Evolutionary conservation across 2,888 invertebrate species (phyloP).

Genomic region (Buathra laborator): DNA sequence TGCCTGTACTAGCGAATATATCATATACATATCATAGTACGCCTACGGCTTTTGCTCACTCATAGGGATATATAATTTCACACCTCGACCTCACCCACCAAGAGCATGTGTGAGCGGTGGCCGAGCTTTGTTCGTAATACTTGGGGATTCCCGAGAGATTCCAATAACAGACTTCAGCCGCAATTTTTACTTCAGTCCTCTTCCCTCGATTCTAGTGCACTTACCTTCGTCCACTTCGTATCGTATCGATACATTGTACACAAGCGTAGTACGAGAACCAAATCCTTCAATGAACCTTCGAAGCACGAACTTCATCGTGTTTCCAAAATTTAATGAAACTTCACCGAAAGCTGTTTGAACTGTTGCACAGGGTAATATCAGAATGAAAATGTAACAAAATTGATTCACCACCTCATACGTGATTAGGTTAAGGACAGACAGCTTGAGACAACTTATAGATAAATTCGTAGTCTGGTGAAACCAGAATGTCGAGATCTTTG

Average conservation of each 20-base stretch:
- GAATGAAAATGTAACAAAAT: not conserved
- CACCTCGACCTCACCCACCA: conserved; percentile 50
- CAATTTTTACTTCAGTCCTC: conserved; percentile 1
- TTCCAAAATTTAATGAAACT: not conserved
- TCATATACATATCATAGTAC: conserved; percentile 5
- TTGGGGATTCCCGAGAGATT: conserved; percentile 27
- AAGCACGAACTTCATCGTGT: conserved; percentile 1
- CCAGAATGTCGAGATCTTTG: too few species aligned
- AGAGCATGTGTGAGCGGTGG: not conserved
- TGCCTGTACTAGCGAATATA: not conserved
- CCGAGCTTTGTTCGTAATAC: conserved; percentile 48
- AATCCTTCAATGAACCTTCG: not conserved
- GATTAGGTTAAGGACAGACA: too few species aligned
- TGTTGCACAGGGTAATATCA: not conserved
- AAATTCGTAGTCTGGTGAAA: too few species aligned
- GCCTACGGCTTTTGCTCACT: conserved; percentile 34
- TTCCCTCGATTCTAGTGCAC: not conserved
- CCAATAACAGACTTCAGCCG: conserved; percentile 1
- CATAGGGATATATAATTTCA: conserved; percentile 73
- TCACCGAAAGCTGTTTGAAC: not conserved
- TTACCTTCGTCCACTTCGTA: not conserved
- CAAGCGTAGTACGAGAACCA: not conserved
- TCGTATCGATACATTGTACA: conserved; percentile 19
- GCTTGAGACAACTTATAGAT: too few species aligned
- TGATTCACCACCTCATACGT: too few species aligned